Evolutionary conservation across 2,888 invertebrate genomes (phyloP), one percentile per base, ranked within the genome.

Genomic region (Nephrotoma appendiculata): DNA sequence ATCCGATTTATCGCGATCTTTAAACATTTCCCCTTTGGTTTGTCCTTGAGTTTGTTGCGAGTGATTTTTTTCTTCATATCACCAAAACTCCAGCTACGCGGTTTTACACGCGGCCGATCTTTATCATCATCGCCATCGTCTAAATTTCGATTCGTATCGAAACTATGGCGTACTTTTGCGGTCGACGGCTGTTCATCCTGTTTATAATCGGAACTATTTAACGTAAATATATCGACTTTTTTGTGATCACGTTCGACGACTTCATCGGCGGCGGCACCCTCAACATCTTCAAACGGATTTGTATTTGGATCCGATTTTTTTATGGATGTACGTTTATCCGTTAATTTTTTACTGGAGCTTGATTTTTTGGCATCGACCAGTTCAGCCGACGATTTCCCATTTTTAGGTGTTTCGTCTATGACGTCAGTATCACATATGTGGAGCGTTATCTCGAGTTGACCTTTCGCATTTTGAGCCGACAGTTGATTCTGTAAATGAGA

Each of bases 61-160:
- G 90, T 90, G 88, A 91, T 90, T 87, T 90, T 90, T 6, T 90
- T 90, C 88, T 89, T 91, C 86, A 92, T 88, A 87, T 91, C 91
- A 2, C 90, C 90, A 0, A 90, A 89, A 88, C 90, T 90, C 45
- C 90, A 86, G 85, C 88, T 86, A 9, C 86, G 71, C 71, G 71
- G 71, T 31, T 71, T 71, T 12, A 19, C 44, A 15, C 6, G 19
- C 85, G 42, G 6, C 2, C 31, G 31, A 31, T 31, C 31, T 44
- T 9, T 87, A 44, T 42, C 15, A 19, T 86, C 31, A n/a, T 83
- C 83, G 1, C 86, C 52, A 12, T 87, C 86, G 57, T 85, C 85
- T 5, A 41, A 9, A 44, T 86, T 41, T 86, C 31, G 45, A 43
- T 43, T 44, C 86, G 86, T 41, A 86, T 87, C 57, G 87, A 86